Conservation (phyloP, 2,113 vertebrate genomes). For the Prunella fulvescens region DNA sequence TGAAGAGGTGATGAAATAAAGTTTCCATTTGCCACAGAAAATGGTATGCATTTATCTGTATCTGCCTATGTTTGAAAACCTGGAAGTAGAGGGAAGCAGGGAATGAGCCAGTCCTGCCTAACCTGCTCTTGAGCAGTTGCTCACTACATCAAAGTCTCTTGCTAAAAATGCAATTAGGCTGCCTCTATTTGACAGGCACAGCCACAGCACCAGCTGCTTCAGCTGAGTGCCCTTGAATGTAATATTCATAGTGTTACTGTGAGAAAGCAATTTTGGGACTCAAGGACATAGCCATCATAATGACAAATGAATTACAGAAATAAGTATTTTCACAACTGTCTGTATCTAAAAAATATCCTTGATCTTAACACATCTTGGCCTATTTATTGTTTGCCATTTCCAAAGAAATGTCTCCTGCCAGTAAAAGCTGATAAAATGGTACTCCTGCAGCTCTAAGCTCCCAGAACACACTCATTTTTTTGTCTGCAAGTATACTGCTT, state of each 20-base stretch:
- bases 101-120: neutral
- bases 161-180: neutral
- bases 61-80: neutral
- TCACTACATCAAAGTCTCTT: neutral
- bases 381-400: neutral
- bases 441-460: neutral
- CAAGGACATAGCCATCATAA: neutral
- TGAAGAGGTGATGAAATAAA: neutral
- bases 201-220: neutral
- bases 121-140: neutral
- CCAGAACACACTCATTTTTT: neutral
- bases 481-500: neutral
- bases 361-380: neutral
- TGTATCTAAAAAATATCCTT: neutral
- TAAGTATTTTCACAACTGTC: neutral
- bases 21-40: neutral
- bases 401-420: neutral
- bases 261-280: neutral
- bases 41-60: neutral
- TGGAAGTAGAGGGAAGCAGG: neutral
- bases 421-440: neutral
- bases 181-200: neutral
- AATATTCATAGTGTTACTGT: neutral
- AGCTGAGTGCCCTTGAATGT: neutral
- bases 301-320: neutral